Evolutionary conservation across 2,888 invertebrate species (phyloP).

Genomic region (Vesta saturnalis): DNA sequence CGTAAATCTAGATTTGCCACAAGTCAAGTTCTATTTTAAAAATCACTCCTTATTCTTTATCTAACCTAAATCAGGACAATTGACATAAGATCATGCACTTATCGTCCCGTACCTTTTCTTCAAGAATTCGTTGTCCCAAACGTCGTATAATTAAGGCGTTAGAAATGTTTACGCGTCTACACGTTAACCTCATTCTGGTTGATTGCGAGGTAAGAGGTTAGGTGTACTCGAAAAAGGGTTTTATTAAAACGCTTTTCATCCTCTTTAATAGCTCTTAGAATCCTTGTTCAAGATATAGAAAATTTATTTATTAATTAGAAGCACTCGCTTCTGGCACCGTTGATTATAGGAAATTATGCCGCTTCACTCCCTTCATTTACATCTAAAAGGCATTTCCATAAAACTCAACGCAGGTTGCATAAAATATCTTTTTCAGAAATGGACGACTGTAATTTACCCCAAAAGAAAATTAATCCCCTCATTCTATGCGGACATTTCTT

Average conservation of each 20-base stretch:
- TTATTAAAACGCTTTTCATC: constrained; percentile 54
- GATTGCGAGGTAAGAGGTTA: constrained; percentile 53
- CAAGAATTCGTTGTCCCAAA: constrained; percentile 35
- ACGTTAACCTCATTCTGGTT: constrained; percentile 54
- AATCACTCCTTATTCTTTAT: constrained; percentile 15
- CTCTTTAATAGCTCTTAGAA: constrained; percentile 48
- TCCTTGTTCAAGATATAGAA: constrained; percentile 44
- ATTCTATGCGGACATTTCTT: constrained; percentile 20
- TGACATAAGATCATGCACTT: constrained; percentile 24
- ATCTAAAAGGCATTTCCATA: constrained; percentile 39
- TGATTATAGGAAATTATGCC: constrained; percentile 45
- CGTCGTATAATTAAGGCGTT: constrained; percentile 56
- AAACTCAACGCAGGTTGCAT: constrained; percentile 34
- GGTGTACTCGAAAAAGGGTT: constrained; percentile 50
- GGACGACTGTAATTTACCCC: constrained; percentile 30
- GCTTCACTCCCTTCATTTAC: constrained; percentile 38
- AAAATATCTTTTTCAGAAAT: constrained; percentile 34
- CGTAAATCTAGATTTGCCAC: constrained; percentile 23
- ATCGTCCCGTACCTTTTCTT: constrained; percentile 28
- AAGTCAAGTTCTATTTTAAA: constrained; percentile 9
- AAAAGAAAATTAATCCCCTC: constrained; percentile 32
- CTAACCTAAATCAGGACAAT: constrained; percentile 16
- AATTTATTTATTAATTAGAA: constrained; percentile 51
- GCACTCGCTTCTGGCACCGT: constrained; percentile 42
- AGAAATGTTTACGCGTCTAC: constrained; percentile 56